Evolutionary conservation across 2,888 invertebrate species (phyloP).

Genomic region (Celastrina argiolus): DNA sequence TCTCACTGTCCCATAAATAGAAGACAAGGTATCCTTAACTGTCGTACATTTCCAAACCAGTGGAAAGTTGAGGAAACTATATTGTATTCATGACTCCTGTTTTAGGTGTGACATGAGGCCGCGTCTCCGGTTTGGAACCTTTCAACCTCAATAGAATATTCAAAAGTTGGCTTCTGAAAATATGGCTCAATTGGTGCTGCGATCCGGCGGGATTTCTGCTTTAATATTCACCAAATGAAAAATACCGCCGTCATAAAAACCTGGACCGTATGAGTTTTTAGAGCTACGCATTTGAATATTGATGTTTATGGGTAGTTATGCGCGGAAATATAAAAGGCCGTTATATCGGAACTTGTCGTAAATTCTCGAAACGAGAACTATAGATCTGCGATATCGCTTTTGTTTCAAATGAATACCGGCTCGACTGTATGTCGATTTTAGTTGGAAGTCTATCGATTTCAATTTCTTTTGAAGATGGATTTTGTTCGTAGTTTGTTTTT

Average conservation of each 20-base stretch:
- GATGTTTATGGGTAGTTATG: constrained; percentile 58
- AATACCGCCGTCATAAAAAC: constrained; percentile 67
- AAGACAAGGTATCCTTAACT: neutral
- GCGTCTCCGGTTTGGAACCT: constrained; percentile 38
- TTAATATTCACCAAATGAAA: constrained; percentile 72
- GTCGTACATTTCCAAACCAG: neutral
- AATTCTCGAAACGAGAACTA: constrained; percentile 43
- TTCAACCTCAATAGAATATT: constrained; percentile 69
- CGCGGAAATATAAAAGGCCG: constrained; percentile 41
- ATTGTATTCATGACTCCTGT: constrained; percentile 8
- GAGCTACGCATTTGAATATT: constrained; percentile 66
- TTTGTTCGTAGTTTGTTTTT: constrained; percentile 4
- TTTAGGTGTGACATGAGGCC: neutral
- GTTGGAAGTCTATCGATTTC: neutral
- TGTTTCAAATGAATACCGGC: constrained; percentile 22
- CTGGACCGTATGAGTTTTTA: constrained; percentile 66
- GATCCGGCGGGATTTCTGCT: constrained; percentile 60
- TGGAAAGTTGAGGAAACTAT: neutral
- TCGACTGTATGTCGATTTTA: constrained; percentile 14
- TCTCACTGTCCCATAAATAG: neutral
- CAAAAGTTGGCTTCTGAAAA: constrained; percentile 63
- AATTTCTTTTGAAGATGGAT: constrained; percentile 12
- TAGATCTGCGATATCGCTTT: constrained; percentile 23
- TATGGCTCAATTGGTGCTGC: constrained; percentile 63
- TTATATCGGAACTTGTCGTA: constrained; percentile 38